A percentile compares a stretch with the other conserved stretches of the same genome.
These are phyloP conservation scores for Intoshia linei DNA, from an alignment of 1,140 invertebrate species.

Conservation along the genomic window DNA sequence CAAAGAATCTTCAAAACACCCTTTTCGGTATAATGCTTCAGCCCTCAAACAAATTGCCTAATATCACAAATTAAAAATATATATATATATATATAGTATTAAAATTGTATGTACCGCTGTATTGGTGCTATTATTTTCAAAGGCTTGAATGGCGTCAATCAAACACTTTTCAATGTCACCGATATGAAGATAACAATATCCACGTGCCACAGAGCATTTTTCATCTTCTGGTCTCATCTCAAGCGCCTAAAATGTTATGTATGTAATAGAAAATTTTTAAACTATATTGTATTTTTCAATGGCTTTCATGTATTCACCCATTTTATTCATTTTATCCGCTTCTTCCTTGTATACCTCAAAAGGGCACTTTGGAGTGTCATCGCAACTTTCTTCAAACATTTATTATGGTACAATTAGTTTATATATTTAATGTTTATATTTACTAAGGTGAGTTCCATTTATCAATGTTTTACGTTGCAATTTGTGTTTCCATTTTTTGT, in stretches of 20 bases:
- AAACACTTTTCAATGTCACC: constrained; percentile 47
- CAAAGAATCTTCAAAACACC: constrained; percentile 59
- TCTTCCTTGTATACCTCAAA: no score
- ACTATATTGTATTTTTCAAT: no score
- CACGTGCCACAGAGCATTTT: constrained; percentile 46
- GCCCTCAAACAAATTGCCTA: constrained; percentile 30
- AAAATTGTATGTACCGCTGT: constrained; percentile 26
- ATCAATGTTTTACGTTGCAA: no score
- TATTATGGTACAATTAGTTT: no score
- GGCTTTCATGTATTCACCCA: no score
- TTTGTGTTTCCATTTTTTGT: no score
- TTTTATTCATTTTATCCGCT: no score
- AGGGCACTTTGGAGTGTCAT: no score
- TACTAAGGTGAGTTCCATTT: no score
- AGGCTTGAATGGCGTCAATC: constrained; percentile 43
- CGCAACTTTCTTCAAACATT: no score
- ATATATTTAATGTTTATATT: no score
- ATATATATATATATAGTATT: constrained; percentile 8
- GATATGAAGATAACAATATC: constrained; percentile 52
- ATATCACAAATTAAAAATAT: neutral
- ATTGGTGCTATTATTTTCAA: constrained; percentile 38
- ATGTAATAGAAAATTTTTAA: no score
- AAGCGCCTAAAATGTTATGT: constrained; percentile 42
- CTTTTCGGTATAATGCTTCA: constrained; percentile 55
- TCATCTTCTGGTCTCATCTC: constrained; percentile 49